phyloP scores from a whole-genome alignment of 2,797 vertebrate species.

The Margarornis squamiger region DNA sequence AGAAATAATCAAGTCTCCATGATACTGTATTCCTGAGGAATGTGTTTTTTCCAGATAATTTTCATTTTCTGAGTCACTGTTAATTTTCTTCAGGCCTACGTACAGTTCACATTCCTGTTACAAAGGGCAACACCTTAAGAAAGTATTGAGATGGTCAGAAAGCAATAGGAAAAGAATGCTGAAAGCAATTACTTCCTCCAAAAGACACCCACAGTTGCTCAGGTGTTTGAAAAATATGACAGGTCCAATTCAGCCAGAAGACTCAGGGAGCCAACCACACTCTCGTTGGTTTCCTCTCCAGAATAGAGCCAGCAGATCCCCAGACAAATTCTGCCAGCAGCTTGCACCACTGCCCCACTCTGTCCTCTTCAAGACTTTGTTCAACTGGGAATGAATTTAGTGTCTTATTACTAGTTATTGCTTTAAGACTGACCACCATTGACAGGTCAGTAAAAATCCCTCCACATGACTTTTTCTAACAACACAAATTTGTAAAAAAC shows the following conservation, averaged over 20 bases:
- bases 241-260: background rate
- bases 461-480: background rate
- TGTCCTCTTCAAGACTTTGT: background rate
- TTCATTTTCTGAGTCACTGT: slow-evolving; percentile 57
- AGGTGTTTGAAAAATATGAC: slow-evolving; percentile 5
- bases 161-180: slow-evolving; percentile 36
- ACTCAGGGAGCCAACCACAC: background rate
- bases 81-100: slow-evolving; percentile 24
- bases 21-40: slow-evolving; percentile 52
- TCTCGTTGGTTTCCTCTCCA: background rate
- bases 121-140: background rate
- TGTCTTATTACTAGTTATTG: slow-evolving; percentile 14
- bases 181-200: slow-evolving; percentile 29
- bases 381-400: slow-evolving; percentile 31
- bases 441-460: slow-evolving; percentile 22
- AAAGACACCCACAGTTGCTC: background rate
- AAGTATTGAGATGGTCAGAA: slow-evolving; percentile 36
- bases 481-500: background rate
- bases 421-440: slow-evolving; percentile 7
- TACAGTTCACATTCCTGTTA: slow-evolving; percentile 21
- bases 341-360: background rate
- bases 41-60: slow-evolving; percentile 60
- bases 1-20: slow-evolving; percentile 58
- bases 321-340: background rate
- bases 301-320: background rate